Evolutionary conservation across 2,888 invertebrate species (phyloP), one percentile per base, ranked within the genome.

Genomic region (Lasioglossum pauxillum): DNA sequence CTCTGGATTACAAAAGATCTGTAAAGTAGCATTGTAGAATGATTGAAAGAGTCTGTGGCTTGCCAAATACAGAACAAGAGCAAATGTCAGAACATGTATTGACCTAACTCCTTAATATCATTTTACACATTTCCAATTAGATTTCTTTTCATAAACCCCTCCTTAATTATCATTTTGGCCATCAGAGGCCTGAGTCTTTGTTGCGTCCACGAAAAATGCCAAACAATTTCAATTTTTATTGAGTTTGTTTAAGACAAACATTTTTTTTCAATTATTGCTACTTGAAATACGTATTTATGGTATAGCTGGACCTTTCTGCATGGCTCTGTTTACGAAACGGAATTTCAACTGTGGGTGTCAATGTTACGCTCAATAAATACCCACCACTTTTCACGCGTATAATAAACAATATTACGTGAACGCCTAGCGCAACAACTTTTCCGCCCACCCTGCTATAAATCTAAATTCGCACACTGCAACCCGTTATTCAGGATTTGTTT

Each of bases 401-500:
- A 64, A 64, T 64, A 64, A 64, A 64, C 60, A 64, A 64, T 64
- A 64, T 64, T 31, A 64, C 16, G 31, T 31, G n/a, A 64, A 16
- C 60, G 27, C 27, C 60, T 27, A 16, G 14, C 16, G 31, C 27
- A 31, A 60, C 60, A 60, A 64, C 60, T 64, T 64, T 64, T 64
- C 60, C 60, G 60, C 60, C 27, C n/a, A n/a, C 31, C 60, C 27
- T 31, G 31, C 27, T 2, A 64, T 64, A 64, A 64, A 64, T 64
- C 60, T 64, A 16, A 27, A 31, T 31, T 7, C 16, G 60, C 31
- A 16, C 27, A 14, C 27, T 31, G 31, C 16, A 16, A 27, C 27
- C 60, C 31, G 60, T 64, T 64, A 31, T 64, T 64, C 31, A 64
- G 60, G 60, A 64, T 64, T 64, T 31, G 60, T 60, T 64, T 64